Evolutionary conservation across 1,140 invertebrate species (phyloP), one percentile per base, ranked within the genome.

Genomic region (Aphelenchoides besseyi): DNA sequence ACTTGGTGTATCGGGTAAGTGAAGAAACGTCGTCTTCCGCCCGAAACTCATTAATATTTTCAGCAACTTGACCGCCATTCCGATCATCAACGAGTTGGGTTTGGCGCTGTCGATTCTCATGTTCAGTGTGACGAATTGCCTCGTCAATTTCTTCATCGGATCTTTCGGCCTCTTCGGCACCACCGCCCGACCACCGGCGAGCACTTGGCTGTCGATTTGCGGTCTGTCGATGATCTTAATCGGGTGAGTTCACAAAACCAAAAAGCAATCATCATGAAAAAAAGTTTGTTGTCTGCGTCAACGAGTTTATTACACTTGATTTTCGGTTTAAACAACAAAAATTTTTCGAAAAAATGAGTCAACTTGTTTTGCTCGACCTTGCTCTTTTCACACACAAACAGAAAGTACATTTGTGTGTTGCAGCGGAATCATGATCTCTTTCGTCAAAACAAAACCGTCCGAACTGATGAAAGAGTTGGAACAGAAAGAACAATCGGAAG

Each of bases 141-240:
- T 48, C n/a, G 41, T 32, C 16, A 52, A 29, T 3, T 66, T 36
- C 3, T 12, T 59, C 26, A 28, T 59, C 30, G 35, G 63, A 18
- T 54, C 33, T 66, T 66, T 66, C 26, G 55, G 63, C 28, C n/a
- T 66, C 12, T 66, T 66, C 29, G 63, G 63, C 16, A 53, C 30
- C 16, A 33, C 16, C 1, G 33, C 63, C 1, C 16, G 63, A 23
- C 63, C 63, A 32, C 26, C 63, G 28, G 63, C 41, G 18, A 52
- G 12, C 3, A 53, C 23, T n/a, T 66, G 63, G 63, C 18, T 66
- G 3, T 54, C 41, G 1, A 12, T 12, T 32, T 18, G 9, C 1
- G 63, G 63, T 54, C 12, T 66, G 63, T 16, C 29, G 1, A 18
- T 66, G 18, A 28, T 59, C 12, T 18, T 48, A 1, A 29, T 48